Base-by-base conservation (phyloP, 2,888 invertebrate genomes). In the Agonum fuliginosum region DNA sequence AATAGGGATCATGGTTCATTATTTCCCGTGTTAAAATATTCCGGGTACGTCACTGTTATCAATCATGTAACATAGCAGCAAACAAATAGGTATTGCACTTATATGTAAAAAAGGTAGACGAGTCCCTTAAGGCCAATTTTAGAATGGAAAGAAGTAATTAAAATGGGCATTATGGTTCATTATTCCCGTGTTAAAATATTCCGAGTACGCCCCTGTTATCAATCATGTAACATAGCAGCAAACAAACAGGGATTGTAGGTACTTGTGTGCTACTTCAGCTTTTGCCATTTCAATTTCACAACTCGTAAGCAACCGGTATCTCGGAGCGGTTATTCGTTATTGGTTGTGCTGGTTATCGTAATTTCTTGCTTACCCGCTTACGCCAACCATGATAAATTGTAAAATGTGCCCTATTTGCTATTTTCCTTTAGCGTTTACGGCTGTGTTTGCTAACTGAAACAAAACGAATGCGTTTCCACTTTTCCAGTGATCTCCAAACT, bases 231-330 rank as follows among this genome's bases (percentile, higher is more conserved):
- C 46, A 14, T 17, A 6, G 3, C 6, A 17, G 46, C 46, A 46
- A 37, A 46, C 46, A 46, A 46, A 14, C 46, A 17, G 2, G 46
- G 14, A 46, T 46, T 46, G 46, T 17, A 14, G 12, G 46, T 17
- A 14, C 14, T 43, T 43, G 43, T 46, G 46, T 17, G n/a, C 37
- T 37, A 37, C 37, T n/a, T n/a, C n/a, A 37, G 37, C 37, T 37
- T 37, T 37, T 37, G 6, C 46, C 46, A 46, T 46, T 46, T 46
- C 46, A 46, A 46, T 46, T 46, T 46, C 46, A 46, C 46, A 46
- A 19, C 46, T 8, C n/a, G 8, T 8, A 12, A 46, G 17, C 8
- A 17, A 19, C 46, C 17, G 17, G 46, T 46, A 46, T 46, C 46
- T 17, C 3, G 2, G 17, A 46, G 46, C 46, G 46, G 3, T 46